A percentile compares a stretch with the other conserved stretches of the same genome.
phyloP scores from a whole-genome alignment of 92 coral and sea anemone genomes.

The Epizoanthus illoricatus region DNA sequence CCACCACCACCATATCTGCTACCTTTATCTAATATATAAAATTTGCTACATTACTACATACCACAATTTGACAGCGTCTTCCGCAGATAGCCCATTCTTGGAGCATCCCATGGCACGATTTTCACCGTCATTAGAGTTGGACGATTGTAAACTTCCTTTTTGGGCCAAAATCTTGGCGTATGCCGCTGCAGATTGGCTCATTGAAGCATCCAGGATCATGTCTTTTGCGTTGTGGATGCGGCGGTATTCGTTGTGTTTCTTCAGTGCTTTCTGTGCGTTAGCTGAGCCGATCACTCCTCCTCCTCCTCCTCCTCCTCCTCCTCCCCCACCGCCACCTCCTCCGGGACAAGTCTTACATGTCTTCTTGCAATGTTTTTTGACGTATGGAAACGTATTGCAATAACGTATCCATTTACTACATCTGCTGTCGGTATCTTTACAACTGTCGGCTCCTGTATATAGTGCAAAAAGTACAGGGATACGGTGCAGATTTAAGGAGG shows the following conservation, averaged over 20 bases:
- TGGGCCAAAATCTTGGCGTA: conserved; percentile 6
- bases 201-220: conserved; percentile 19
- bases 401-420: conserved; percentile 15
- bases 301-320: conserved; percentile 1
- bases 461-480: too few species aligned
- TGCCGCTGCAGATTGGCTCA: conserved; percentile 22
- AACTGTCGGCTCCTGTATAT: not conserved
- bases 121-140: conserved; percentile 9
- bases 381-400: conserved; percentile 13
- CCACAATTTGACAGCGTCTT: conserved; percentile 13
- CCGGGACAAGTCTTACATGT: conserved; percentile 24
- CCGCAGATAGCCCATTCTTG: conserved; percentile 9
- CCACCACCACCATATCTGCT: too few species aligned
- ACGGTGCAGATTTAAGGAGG: too few species aligned
- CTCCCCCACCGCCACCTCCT: conserved; percentile 15
- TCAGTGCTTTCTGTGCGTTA: not conserved
- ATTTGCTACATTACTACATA: not conserved
- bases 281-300: conserved; percentile 2
- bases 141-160: conserved; percentile 10
- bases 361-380: conserved; percentile 20
- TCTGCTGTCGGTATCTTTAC: conserved; percentile 23
- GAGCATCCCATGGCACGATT: conserved; percentile 37
- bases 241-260: conserved; percentile 35
- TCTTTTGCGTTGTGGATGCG: conserved; percentile 18
- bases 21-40: too few species aligned